Evolutionary conservation across 2,888 invertebrate genomes (phyloP).

Genomic region (Chalcosyrphus nemorum): DNA sequence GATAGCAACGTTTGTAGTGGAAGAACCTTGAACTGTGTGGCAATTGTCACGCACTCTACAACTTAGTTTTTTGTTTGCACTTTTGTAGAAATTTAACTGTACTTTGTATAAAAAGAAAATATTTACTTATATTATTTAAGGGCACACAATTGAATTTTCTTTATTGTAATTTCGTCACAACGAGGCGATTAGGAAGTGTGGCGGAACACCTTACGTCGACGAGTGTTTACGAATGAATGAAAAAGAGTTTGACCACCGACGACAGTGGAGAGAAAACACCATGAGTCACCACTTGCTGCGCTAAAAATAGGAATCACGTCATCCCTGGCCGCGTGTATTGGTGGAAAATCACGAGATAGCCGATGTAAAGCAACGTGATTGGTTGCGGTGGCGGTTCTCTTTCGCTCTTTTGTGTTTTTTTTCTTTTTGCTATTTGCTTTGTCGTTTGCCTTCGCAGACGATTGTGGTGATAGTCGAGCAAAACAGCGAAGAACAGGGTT

Average conservation of each 20-base stretch:
- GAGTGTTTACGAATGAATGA: constrained; percentile 70
- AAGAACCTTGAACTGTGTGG: constrained; percentile 59
- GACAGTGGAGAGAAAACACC: constrained; percentile 55
- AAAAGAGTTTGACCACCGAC: constrained; percentile 49
- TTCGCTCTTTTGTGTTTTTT: constrained; percentile 18
- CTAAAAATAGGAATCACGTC: constrained; percentile 71
- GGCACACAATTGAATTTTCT: not conserved
- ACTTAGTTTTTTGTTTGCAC: constrained; percentile 18
- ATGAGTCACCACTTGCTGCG: constrained; percentile 57
- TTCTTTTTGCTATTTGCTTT: constrained; percentile 29
- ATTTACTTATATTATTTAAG: not conserved
- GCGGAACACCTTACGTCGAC: constrained; percentile 44
- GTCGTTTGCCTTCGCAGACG: constrained; percentile 55
- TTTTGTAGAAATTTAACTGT: not conserved
- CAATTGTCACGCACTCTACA: constrained; percentile 39
- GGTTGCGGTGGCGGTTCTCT: constrained; percentile 31
- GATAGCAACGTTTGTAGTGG: not conserved
- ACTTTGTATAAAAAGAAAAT: not conserved
- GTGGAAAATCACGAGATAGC: constrained; percentile 64
- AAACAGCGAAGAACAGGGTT: constrained; percentile 24
- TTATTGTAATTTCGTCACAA: constrained; percentile 4
- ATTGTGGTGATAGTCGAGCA: not conserved
- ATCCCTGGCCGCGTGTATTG: constrained; percentile 53
- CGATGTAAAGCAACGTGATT: constrained; percentile 21
- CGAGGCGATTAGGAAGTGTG: constrained; percentile 14